phyloP scores from a whole-genome alignment of 2,113 vertebrate genomes.

The Scopus umbretta region DNA sequence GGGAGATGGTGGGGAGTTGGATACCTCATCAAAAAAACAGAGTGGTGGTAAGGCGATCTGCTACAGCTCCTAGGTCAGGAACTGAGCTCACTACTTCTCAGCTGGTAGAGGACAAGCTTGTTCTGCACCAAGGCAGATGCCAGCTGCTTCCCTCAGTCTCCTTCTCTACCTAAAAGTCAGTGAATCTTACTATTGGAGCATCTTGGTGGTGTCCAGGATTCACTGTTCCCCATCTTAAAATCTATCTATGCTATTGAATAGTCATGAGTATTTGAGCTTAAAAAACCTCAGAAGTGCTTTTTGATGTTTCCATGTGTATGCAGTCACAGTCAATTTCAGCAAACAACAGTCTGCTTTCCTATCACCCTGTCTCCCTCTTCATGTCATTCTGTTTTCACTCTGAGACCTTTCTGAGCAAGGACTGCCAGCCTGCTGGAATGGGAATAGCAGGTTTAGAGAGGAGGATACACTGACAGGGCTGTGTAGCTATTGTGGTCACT shows the following conservation, averaged over 20 bases:
- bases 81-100: too few relatives aligned
- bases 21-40: too few relatives aligned
- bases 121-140: too few relatives aligned
- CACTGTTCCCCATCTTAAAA: background rate
- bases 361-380: background rate
- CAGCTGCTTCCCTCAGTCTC: too few relatives aligned
- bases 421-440: background rate
- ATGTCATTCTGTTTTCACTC: background rate
- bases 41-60: too few relatives aligned
- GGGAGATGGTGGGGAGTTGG: too few relatives aligned
- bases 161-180: too few relatives aligned
- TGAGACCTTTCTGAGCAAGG: background rate
- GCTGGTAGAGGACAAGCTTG: too few relatives aligned
- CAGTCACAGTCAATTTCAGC: background rate
- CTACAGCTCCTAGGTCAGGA: too few relatives aligned
- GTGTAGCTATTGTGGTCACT: background rate
- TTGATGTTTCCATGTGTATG: background rate
- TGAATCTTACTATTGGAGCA: too few relatives aligned
- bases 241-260: background rate
- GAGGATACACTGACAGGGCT: background rate
- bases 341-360: background rate
- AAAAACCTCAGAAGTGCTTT: background rate
- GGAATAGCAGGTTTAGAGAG: background rate
- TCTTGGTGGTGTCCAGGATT: background rate
- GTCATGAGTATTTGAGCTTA: background rate